phyloP scores from a whole-genome alignment of 2,888 invertebrate genomes.

The Mamestra brassicae region DNA sequence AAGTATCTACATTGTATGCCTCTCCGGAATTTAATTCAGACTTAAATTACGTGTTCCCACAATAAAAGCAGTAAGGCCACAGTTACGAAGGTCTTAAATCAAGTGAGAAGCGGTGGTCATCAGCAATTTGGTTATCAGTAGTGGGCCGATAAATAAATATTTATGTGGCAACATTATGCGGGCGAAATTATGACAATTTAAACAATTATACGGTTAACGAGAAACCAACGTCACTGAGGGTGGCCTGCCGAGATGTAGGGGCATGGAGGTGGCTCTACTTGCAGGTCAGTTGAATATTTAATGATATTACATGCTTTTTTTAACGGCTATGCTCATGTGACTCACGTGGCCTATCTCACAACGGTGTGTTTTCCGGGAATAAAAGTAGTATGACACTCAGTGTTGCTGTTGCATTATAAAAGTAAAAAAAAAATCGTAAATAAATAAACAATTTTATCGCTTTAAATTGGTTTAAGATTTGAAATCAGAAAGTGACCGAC shows the following conservation, averaged over 20 bases:
- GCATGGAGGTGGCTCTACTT: slow-evolving; percentile 69
- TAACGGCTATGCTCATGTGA: too few relatives aligned
- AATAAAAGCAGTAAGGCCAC: slow-evolving; percentile 42
- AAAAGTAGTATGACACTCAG: too few relatives aligned
- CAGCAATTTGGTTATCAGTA: slow-evolving; percentile 75
- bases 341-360: too few relatives aligned
- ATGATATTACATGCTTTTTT: too few relatives aligned
- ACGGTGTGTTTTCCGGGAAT: too few relatives aligned
- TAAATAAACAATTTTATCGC: too few relatives aligned
- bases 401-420: too few relatives aligned
- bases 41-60: slow-evolving; percentile 25
- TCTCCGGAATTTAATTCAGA: slow-evolving; percentile 31
- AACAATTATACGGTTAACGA: slow-evolving; percentile 86
- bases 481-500: too few relatives aligned
- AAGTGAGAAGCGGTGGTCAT: slow-evolving; percentile 66
- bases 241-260: slow-evolving; percentile 68
- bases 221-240: slow-evolving; percentile 77
- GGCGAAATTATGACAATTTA: slow-evolving; percentile 87
- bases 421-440: too few relatives aligned
- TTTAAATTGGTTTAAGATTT: too few relatives aligned
- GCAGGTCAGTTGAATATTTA: not conserved
- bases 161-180: slow-evolving; percentile 83
- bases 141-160: slow-evolving; percentile 83
- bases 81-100: slow-evolving; percentile 72
- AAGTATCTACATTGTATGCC: slow-evolving; percentile 6